A percentile compares a stretch with the other conserved stretches of the same genome.
Conservation (phyloP, 2,888 invertebrate species). For the Pteria penguin region DNA sequence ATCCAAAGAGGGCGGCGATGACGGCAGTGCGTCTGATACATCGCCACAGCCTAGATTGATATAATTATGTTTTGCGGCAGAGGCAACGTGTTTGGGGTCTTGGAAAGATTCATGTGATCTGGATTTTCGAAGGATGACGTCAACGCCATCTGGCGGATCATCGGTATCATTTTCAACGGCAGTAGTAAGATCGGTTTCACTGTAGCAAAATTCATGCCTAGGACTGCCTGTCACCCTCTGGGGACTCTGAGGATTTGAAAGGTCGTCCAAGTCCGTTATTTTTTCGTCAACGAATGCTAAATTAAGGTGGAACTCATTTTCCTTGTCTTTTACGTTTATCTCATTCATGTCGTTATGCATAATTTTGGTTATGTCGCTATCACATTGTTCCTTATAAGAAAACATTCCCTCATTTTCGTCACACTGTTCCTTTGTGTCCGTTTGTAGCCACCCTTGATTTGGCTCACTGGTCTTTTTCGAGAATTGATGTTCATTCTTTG, state of each 20-base stretch:
- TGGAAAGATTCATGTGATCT: not conserved
- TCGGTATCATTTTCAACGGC: not conserved
- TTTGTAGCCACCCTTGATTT: not conserved
- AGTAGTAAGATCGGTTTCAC: conserved; percentile 28
- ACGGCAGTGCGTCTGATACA: not conserved
- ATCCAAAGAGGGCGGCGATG: too few relatives aligned
- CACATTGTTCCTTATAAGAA: too few relatives aligned
- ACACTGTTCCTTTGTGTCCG: not conserved
- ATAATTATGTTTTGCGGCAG: not conserved
- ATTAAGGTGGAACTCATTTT: too few relatives aligned
- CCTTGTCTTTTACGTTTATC: too few relatives aligned
- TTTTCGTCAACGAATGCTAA: conserved; percentile 10
- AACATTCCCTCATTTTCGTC: not conserved
- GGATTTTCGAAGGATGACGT: not conserved
- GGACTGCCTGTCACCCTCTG: conserved; percentile 2
- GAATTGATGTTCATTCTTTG: not conserved
- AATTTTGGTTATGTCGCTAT: too few relatives aligned
- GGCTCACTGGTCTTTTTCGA: not conserved
- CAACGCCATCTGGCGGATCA: not conserved
- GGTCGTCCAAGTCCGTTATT: conserved; percentile 20
- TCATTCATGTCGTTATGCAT: too few relatives aligned
- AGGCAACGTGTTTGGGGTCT: not conserved
- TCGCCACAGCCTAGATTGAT: conserved; percentile 4
- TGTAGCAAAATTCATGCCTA: conserved; percentile 29
- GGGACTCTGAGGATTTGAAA: conserved; percentile 17